Base-by-base conservation (phyloP, 1,140 invertebrate species). In the Anadara kagoshimensis region DNA sequence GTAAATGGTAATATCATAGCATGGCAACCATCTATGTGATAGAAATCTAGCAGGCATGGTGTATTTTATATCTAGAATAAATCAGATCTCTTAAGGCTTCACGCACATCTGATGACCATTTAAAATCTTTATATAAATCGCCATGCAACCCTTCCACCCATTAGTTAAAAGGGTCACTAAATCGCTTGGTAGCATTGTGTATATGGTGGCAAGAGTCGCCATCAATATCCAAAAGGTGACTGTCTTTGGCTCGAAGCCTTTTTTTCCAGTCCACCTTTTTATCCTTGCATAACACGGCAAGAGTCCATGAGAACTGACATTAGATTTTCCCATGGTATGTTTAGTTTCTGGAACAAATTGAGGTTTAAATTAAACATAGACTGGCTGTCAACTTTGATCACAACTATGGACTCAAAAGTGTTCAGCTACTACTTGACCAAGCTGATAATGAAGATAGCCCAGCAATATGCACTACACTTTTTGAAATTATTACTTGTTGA, bases 121-220 rank as follows among this genome's bases (percentile, higher is more conserved):
- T 61, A 45, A 81, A 79, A 53, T 86, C 82, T 58, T 75, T 83
- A 47, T 77, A 49, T 5, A 86, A 12, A 68, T 82, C 77, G 41
- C 12, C 43, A 29, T 68, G 73, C 4, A 83, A 56, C 22, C 29
- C 11, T 72, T 86, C 82, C 1, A 81, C 7, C 1, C 57, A 66
- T 5, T 56, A 29, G 8, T 77, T 56, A 59, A 86, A 86, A 22
- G 76, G 83, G 7, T 71, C 67, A 49, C 82, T 83, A 71, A 86
- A 83, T 18, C 36, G 22, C 43, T 84, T 80, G 0, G 73, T 16
- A 41, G 75, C 73, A 73, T 78, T 85, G 36, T 83, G 80, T 0
- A 73, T 61, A 63, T 85, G 82, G 56, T 85, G 84, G 41, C 76
- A 81, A 0, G 76, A 64, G 64, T 86, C 82, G 5, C 83, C 83